These are phyloP conservation scores for Dryobota labecula DNA, from an alignment of 2,888 invertebrate species.

Conservation along the genomic window DNA sequence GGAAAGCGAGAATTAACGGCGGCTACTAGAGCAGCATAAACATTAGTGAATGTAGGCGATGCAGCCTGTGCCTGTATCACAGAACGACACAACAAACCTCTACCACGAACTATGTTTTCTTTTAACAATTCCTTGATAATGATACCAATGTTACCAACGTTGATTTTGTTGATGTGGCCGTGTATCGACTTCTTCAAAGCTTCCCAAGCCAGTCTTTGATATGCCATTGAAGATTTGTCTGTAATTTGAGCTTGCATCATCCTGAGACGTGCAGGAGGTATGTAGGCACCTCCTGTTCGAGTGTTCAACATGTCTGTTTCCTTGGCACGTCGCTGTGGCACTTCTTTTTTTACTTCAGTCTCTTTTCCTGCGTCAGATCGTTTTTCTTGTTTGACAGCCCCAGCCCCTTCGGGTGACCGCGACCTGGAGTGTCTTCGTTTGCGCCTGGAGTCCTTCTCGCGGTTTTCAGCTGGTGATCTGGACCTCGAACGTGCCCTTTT, in stretches of 20 bases:
- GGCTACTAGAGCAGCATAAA: constrained; percentile 98
- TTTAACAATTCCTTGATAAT: constrained; percentile 97
- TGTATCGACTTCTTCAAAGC: constrained; percentile 99
- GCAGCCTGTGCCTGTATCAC: constrained; percentile 99
- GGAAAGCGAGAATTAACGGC: constrained; percentile 99
- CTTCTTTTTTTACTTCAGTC: constrained; percentile 71
- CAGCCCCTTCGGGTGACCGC: constrained; percentile 70
- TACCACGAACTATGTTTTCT: constrained; percentile 98
- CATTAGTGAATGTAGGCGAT: constrained; percentile 99
- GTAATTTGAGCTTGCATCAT: constrained; percentile 99
- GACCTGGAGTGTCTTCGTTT: constrained; percentile 82
- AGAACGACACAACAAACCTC: constrained; percentile 97
- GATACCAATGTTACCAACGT: constrained; percentile 97
- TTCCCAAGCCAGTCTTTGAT: constrained; percentile 99
- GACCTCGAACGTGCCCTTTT: constrained; percentile 80
- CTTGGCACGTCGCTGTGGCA: constrained; percentile 79
- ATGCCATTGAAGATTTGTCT: constrained; percentile 98
- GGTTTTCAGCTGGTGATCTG: constrained; percentile 70
- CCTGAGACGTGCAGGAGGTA: constrained; percentile 98
- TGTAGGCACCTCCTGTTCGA: constrained; percentile 98
- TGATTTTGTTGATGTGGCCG: constrained; percentile 99
- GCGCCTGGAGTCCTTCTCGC: constrained; percentile 75
- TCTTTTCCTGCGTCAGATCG: constrained; percentile 66
- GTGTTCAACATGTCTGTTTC: constrained; percentile 94
- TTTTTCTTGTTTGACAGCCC: constrained; percentile 74